phyloP scores from a whole-genome alignment of 2,888 invertebrate species.

The Drosophila prostipennis region DNA sequence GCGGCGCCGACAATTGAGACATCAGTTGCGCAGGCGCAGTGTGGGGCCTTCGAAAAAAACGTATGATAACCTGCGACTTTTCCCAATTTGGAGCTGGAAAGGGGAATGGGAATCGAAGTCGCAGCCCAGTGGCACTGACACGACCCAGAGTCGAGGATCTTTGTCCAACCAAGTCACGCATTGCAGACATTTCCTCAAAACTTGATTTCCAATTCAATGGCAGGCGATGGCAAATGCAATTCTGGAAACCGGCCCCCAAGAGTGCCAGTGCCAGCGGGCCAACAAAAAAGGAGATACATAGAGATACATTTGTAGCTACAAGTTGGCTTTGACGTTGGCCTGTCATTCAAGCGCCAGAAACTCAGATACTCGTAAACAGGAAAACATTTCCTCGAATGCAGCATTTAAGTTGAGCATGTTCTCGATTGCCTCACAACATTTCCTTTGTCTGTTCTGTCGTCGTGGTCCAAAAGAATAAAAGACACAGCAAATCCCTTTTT shows the following conservation, averaged over 20 bases:
- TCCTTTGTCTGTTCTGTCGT: constrained; percentile 34
- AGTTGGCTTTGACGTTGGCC: constrained; percentile 63
- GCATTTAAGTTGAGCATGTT: constrained; percentile 47
- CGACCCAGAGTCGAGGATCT: constrained; percentile 47
- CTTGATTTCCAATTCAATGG: constrained; percentile 62
- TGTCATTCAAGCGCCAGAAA: constrained; percentile 54
- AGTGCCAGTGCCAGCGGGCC: constrained; percentile 36
- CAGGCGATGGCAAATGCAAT: constrained; percentile 40
- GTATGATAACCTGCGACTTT: constrained; percentile 24
- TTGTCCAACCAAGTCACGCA: constrained; percentile 69
- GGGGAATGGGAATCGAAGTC: constrained; percentile 9
- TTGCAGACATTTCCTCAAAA: constrained; percentile 63
- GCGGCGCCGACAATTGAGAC: constrained; percentile 45
- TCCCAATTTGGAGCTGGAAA: constrained; percentile 9
- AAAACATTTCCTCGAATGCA: constrained; percentile 57
- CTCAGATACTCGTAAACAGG: constrained; percentile 58
- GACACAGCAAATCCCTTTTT: constrained; percentile 28
- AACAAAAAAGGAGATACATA: constrained; percentile 58
- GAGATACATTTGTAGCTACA: constrained; percentile 68
- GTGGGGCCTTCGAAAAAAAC: constrained; percentile 28
- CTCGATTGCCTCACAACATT: constrained; percentile 52
- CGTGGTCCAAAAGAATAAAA: constrained; percentile 9
- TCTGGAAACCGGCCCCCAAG: constrained; percentile 60
- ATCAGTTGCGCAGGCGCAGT: constrained; percentile 29
- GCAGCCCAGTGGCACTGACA: constrained; percentile 56